A percentile compares a stretch with the other conserved stretches of the same genome.
phyloP scores from a whole-genome alignment of 2,888 invertebrate species.

The Lagria hirta region DNA sequence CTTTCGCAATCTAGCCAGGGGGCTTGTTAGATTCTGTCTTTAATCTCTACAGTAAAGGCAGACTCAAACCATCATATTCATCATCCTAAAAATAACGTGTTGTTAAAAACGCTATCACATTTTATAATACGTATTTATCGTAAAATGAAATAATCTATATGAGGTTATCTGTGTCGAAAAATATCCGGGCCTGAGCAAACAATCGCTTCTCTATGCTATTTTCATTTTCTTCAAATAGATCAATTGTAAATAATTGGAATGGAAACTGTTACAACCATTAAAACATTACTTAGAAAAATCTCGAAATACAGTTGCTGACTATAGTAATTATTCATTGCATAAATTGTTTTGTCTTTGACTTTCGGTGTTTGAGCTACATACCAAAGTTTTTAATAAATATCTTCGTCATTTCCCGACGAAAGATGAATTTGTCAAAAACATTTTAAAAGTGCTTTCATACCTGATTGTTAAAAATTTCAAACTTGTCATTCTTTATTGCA shows the following conservation, averaged over 20 bases:
- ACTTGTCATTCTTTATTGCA: no score
- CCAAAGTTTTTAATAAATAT: no score
- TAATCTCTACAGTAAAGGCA: conserved; percentile 5
- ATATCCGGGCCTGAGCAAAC: conserved; percentile 31
- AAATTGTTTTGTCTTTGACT: no score
- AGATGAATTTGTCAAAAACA: no score
- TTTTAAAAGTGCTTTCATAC: no score
- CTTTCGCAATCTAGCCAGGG: conserved; percentile 17
- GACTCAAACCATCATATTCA: conserved; percentile 14
- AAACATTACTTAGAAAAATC: background rate
- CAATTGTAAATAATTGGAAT: conserved; percentile 22
- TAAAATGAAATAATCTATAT: conserved; percentile 30
- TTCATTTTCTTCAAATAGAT: conserved; percentile 25
- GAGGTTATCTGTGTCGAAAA: conserved; percentile 34
- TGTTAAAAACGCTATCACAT: conserved; percentile 30
- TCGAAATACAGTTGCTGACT: no score
- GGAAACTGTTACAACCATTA: conserved; percentile 3
- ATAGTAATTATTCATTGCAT: no score
- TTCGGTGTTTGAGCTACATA: no score
- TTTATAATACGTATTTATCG: conserved; percentile 30
- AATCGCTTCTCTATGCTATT: conserved; percentile 30
- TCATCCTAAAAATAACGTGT: conserved; percentile 28
- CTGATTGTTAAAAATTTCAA: no score
- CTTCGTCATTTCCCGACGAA: no score
- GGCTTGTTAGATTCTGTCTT: conserved; percentile 6